phyloP scores from a whole-genome alignment of 1,140 invertebrate genomes.

The Thalassaphorura encarpata region DNA sequence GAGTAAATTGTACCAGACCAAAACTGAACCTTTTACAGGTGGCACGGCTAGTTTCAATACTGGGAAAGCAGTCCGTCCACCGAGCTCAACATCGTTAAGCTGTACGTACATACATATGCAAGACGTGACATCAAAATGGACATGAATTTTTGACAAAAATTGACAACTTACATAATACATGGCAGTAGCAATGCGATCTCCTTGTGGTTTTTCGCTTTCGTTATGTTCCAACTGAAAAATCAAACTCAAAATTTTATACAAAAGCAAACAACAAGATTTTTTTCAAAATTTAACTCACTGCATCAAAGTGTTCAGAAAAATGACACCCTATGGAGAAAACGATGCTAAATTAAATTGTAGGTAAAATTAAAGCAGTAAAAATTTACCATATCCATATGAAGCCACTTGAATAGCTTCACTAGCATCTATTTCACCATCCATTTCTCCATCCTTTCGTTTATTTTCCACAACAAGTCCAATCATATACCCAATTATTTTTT shows the following conservation, averaged over 20 bases:
- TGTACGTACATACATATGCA: neutral
- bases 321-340: no score
- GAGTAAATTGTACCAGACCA: neutral
- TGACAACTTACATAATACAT: neutral
- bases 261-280: neutral
- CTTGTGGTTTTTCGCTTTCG: neutral
- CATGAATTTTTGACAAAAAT: neutral
- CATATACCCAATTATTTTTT: conserved; percentile 8
- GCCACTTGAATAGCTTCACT: neutral
- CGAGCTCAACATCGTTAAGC: neutral
- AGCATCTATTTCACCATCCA: conserved; percentile 16
- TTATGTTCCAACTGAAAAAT: neutral
- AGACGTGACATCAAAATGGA: neutral
- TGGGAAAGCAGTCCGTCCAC: neutral
- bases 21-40: neutral
- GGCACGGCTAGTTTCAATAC: neutral
- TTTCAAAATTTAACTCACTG: neutral
- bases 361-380: no score
- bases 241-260: neutral
- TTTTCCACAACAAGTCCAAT: neutral
- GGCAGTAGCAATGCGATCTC: neutral
- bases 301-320: neutral
- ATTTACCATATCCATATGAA: neutral
- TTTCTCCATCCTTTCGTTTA: conserved; percentile 3
- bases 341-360: no score